Evolutionary conservation across 1,140 invertebrate species (phyloP), one percentile per base, ranked within the genome.

Genomic region (Calosoma granatense): DNA sequence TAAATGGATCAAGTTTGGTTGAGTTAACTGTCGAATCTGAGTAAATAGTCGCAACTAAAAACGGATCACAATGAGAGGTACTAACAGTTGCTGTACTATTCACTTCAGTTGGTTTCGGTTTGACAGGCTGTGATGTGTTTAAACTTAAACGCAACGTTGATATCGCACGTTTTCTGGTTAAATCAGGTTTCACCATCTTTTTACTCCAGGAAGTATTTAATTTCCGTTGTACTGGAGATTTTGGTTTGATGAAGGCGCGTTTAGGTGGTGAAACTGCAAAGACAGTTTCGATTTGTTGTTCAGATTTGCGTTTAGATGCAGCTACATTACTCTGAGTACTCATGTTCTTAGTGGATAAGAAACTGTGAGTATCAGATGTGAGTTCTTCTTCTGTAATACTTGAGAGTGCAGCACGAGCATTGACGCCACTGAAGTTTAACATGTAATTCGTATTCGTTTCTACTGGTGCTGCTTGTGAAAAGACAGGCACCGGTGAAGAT

Each of bases 1-100:
- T 62, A 63, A 88, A 88, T 4, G 86, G 86, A 74, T 87, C 82
- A 14, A 79, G 70, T 2, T 80, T 83, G 20, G 77, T 80, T 1
- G 78, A 17, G 17, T 47, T 47, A n/a, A n/a, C n/a, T n/a, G n/a
- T n/a, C 14, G 26, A 14, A 6, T 30, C 26, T 3, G 41, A 17
- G 17, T 47, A 9, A 9, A 47, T 81, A 2, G 82, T 76, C 12
- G 76, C 75, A 74, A 73, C 82, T 56, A 76, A 79, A 75, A 83
- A 78, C 3, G 76, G 74, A 68, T 78, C 72, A 15, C 72, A 74
- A n/a, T 51, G 47, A 22, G 66, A 67, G 65, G 65, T 64, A 56
- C 58, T 61, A 51, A 70, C 58, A 6, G 26, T 30, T 4, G 6
- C 14, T 12, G 41, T 47, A 11, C 4, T 47, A 12, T 9, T 11